A percentile compares a stretch with the other conserved stretches of the same genome.
Evolutionary conservation across 2,888 invertebrate genomes (phyloP).

Genomic region (Elgonia sp.): DNA sequence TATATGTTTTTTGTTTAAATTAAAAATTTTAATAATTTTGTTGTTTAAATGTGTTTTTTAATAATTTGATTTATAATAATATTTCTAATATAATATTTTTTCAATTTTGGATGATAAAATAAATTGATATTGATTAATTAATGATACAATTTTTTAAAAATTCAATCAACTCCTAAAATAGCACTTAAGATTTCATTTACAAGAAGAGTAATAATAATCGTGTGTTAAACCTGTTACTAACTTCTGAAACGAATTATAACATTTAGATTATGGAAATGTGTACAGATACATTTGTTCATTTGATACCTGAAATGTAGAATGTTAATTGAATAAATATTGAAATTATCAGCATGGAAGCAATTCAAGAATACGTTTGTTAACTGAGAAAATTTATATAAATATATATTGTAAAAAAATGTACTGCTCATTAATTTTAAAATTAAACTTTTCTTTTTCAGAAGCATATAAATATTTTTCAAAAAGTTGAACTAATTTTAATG

Average conservation of each 20-base stretch:
- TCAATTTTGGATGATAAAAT: conserved; percentile 11
- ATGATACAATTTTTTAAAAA: conserved; percentile 32
- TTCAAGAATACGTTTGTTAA: conserved; percentile 32
- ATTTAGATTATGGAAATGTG: neutral
- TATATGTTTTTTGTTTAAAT: too few relatives aligned
- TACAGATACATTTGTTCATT: neutral
- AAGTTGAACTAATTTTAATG: too few relatives aligned
- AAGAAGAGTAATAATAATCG: conserved; percentile 36
- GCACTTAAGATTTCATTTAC: conserved; percentile 47
- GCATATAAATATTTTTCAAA: too few relatives aligned
- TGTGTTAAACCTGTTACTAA: conserved; percentile 39
- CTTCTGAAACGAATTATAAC: conserved; percentile 17
- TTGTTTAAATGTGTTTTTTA: too few relatives aligned
- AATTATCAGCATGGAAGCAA: neutral
- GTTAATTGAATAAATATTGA: neutral
- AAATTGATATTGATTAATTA: conserved; percentile 27
- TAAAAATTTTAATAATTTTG: too few relatives aligned
- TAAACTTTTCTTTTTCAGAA: too few relatives aligned
- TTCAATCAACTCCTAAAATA: conserved; percentile 33
- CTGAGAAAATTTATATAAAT: neutral
- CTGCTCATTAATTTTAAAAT: too few relatives aligned
- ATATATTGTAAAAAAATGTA: neutral
- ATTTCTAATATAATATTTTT: neutral
- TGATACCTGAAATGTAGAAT: conserved; percentile 33
- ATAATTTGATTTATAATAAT: neutral